These are phyloP conservation scores for Lemur catta DNA, from an alignment of 2,797 vertebrate species.

Conservation along the genomic window DNA sequence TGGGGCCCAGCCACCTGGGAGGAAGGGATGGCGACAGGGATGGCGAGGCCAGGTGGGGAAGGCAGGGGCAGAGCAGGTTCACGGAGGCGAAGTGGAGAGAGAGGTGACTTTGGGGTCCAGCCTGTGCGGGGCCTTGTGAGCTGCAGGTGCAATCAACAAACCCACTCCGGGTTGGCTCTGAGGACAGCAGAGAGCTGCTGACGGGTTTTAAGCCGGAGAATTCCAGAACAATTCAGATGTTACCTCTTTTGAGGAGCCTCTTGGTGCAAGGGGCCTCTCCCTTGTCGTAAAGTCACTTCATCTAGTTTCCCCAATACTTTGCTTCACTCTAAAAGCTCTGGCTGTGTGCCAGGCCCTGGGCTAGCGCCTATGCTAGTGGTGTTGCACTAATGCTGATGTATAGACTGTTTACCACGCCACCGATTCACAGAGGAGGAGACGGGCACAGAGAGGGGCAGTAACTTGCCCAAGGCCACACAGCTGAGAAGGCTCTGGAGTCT, in stretches of 20 bases:
- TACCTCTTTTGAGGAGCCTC: neutral
- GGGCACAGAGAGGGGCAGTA: neutral
- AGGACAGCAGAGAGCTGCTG: neutral
- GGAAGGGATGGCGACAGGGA: accelerated
- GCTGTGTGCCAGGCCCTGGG: neutral
- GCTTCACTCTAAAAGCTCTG: neutral
- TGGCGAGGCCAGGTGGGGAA: accelerated
- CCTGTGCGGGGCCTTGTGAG: accelerated
- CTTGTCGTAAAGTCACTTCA: neutral
- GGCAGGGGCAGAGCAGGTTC: neutral
- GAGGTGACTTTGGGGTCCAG: neutral
- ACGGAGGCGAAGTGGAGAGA: too few relatives aligned
- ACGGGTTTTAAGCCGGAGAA: neutral
- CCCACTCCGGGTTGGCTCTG: accelerated
- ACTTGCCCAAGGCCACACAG: neutral
- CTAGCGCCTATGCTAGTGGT: accelerated
- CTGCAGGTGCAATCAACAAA: neutral
- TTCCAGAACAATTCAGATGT: neutral
- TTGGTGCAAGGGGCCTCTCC: neutral
- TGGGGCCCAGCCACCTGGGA: neutral
- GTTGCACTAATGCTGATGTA: accelerated
- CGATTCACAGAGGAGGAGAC: neutral
- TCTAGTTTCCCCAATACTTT: neutral
- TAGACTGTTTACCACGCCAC: accelerated
- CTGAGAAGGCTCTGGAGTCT: neutral